Conservation (phyloP, 1,140 invertebrate genomes). For the Chelonus insularis region DNA sequence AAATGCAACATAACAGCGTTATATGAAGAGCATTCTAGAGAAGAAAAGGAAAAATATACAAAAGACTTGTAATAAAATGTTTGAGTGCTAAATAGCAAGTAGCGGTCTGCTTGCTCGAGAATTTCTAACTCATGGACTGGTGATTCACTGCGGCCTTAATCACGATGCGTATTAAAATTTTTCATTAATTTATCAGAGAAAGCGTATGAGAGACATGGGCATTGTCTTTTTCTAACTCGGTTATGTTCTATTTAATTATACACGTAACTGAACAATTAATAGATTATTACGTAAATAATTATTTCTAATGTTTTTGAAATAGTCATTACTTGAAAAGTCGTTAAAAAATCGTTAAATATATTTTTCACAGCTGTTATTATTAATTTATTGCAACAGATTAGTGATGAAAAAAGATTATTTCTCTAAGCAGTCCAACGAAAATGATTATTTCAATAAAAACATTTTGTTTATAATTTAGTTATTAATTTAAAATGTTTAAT, state of each 20-base stretch:
- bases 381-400: no score
- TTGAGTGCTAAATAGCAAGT: slow-evolving; percentile 17
- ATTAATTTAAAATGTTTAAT: no score
- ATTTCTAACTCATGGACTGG: slow-evolving; percentile 47
- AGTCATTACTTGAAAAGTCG: no score
- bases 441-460: no score
- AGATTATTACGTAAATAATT: neutral
- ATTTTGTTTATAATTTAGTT: no score
- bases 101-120: slow-evolving; percentile 22
- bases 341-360: no score
- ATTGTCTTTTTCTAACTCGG: neutral
- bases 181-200: slow-evolving; percentile 42
- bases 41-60: neutral
- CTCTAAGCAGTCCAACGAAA: no score
- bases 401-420: no score
- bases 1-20: neutral
- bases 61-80: neutral
- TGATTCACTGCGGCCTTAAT: slow-evolving; percentile 38
- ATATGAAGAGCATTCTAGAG: neutral
- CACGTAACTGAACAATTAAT: neutral
- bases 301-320: no score
- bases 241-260: slow-evolving; percentile 3
- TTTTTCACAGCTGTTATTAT: no score
- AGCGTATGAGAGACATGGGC: slow-evolving; percentile 30
- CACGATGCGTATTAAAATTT: slow-evolving; percentile 23